Conservation (phyloP, 2,888 invertebrate species). For the Tetragonisca angustula region DNA sequence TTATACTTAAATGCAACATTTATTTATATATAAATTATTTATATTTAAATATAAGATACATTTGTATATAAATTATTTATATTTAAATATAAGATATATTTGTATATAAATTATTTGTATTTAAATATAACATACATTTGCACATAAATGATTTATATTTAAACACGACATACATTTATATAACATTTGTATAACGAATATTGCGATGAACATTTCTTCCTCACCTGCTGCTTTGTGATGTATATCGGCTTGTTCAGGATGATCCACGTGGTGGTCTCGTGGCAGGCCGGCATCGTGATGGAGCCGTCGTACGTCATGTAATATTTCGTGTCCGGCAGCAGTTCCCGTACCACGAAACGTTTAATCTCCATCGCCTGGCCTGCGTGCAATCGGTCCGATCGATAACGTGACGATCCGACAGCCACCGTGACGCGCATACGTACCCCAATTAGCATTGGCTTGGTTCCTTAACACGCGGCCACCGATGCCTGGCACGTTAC, state of each 20-base stretch:
- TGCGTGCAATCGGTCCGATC: slow-evolving; percentile 83
- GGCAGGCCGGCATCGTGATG: slow-evolving; percentile 98
- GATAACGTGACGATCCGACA: slow-evolving; percentile 69
- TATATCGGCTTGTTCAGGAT: slow-evolving; percentile 99
- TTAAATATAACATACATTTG: too few species aligned
- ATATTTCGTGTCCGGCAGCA: slow-evolving; percentile 96
- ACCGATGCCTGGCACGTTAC: slow-evolving; percentile 15
- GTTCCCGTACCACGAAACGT: slow-evolving; percentile 93
- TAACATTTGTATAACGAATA: too few species aligned
- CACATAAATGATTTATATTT: too few species aligned
- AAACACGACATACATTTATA: too few species aligned
- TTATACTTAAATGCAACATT: too few species aligned
- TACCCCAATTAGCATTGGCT: slow-evolving; percentile 57
- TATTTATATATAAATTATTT: too few species aligned
- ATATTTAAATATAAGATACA: too few species aligned
- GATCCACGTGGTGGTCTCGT: slow-evolving; percentile 99
- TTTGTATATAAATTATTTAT: too few species aligned
- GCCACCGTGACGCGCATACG: slow-evolving; percentile 54
- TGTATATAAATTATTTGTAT: too few species aligned
- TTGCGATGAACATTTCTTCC: slow-evolving; percentile 45
- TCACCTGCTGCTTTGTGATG: slow-evolving; percentile 98
- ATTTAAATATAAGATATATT: background rate
- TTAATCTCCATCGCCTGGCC: slow-evolving; percentile 94
- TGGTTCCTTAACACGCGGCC: slow-evolving; percentile 35
- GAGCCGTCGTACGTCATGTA: slow-evolving; percentile 99